Evolutionary conservation across 2,888 invertebrate species (phyloP), one percentile per base, ranked within the genome.

Genomic region (Eupithecia insigniata): DNA sequence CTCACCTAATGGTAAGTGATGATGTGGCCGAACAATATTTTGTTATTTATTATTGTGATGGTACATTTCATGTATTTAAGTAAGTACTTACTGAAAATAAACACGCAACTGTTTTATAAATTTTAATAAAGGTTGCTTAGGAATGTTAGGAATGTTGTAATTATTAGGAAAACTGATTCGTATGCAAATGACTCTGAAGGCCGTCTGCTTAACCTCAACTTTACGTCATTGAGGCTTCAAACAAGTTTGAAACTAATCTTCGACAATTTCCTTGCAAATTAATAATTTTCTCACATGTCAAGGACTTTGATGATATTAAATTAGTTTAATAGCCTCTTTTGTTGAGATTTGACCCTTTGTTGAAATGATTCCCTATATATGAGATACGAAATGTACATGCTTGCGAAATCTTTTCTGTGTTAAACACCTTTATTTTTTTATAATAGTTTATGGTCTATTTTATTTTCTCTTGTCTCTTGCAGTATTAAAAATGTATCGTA

Each of bases 111-210:
- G 18, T 43, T 43, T 43, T 2, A 43, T 43, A 16, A 7, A 43
- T 2, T 43, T 18, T 6, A 26, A 55, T 55, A 55, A 55, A 22
- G 51, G 12, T 18, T 62, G 64, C 14, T 67, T 70, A 60, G 61
- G 71, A 75, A 73, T 75, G 64, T 68, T 28, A 36, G 61, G 67
- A 75, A 76, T 78, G 60, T 70, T 72, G 72, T 74, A 74, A 69
- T 46, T 65, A 70, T 69, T 75, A 74, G 66, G 72, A 73, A 76
- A 75, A 77, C 60, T 73, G 65, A 34, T 66, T 62, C 36, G 64
- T 68, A 76, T 76, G 75, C 72, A 74, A 74, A 76, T 75, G 34
- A 32, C 43, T 66, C 26, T 30, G 68, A 76, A 77, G 75, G 76
- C 66, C 78, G 34, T 51, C 64, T 67, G 34, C 51, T 28, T 75